Evolutionary conservation across 2,113 vertebrate species (phyloP).

Genomic region (Zosterops borbonicus): DNA sequence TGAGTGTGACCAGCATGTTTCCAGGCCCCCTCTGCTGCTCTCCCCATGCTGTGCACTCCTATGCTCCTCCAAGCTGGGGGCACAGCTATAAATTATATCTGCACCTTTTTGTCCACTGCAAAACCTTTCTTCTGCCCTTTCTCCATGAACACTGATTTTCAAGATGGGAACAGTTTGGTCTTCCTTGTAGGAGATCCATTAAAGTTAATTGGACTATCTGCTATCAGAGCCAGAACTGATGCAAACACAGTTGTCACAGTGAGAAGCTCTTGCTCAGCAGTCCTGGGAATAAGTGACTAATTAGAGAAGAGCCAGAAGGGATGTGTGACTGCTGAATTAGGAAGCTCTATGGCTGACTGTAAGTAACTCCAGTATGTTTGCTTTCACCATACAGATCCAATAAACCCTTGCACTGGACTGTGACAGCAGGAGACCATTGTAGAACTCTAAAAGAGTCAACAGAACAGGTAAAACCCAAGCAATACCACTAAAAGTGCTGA

Average conservation of each 20-base stretch:
- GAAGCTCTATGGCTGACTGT: background rate
- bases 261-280: constrained; percentile 28
- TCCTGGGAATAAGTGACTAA: constrained; percentile 12
- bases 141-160: background rate
- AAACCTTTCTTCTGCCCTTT: background rate
- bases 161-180: background rate
- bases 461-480: background rate
- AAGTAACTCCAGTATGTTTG: background rate
- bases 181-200: background rate
- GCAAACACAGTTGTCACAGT: background rate
- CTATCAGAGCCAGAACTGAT: background rate
- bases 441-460: background rate
- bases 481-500: background rate
- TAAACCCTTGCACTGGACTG: constrained; percentile 1
- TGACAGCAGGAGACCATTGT: background rate
- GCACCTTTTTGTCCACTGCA: background rate
- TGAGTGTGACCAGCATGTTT: background rate
- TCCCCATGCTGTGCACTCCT: background rate
- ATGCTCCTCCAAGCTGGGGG: background rate
- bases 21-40: background rate
- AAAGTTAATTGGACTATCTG: background rate
- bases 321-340: background rate
- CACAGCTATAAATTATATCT: background rate
- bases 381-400: background rate
- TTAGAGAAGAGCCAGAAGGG: background rate